A percentile compares a stretch with the other conserved stretches of the same genome.
phyloP scores from a whole-genome alignment of 2,113 vertebrate genomes.

The Equus quagga region DNA sequence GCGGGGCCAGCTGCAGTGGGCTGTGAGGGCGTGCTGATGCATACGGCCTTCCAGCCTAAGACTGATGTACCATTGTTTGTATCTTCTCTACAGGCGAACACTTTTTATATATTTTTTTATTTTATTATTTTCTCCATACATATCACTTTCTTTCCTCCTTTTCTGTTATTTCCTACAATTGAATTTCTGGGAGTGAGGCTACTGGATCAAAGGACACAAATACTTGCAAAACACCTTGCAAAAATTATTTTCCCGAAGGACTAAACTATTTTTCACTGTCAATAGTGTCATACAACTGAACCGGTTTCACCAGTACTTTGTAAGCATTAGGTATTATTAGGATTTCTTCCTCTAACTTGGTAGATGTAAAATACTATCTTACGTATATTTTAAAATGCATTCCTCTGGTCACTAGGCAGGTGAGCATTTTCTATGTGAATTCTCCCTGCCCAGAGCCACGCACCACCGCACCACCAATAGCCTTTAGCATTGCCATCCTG shows the following conservation, averaged over 20 bases:
- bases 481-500: not conserved
- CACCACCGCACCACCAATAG: not conserved
- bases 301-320: not conserved
- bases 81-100: not conserved
- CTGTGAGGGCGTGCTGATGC: accelerated
- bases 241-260: conserved; percentile 38
- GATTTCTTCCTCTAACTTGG: not conserved
- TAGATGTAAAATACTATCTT: not conserved
- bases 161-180: conserved; percentile 29
- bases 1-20: not conserved
- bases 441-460: not conserved
- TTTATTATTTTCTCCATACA: not conserved
- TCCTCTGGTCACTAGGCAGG: not conserved
- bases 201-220: not conserved
- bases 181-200: conserved; percentile 14
- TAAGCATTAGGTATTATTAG: not conserved
- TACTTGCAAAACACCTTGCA: not conserved
- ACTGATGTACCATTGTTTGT: not conserved
- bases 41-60: not conserved
- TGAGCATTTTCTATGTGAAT: not conserved
- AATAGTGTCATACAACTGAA: not conserved
- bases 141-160: not conserved
- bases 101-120: conserved; percentile 8
- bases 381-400: not conserved
- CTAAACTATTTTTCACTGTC: conserved; percentile 16